phyloP scores from a whole-genome alignment of 2,797 vertebrate genomes.

The Serranus cabrilla region DNA sequence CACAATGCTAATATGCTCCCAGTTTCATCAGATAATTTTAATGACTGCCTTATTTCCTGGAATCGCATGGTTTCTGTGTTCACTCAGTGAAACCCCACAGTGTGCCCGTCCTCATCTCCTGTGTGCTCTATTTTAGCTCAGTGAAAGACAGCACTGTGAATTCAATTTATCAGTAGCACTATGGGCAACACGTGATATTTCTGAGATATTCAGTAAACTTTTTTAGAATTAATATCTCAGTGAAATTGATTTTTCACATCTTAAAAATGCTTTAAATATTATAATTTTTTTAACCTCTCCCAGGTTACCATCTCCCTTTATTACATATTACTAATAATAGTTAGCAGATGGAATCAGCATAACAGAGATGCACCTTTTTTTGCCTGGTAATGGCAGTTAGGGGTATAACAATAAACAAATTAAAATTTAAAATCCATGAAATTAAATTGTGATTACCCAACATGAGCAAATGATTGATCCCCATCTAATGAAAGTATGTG shows the following conservation, averaged over 20 bases:
- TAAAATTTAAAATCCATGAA: constrained; percentile 81
- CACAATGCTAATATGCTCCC: constrained; percentile 43
- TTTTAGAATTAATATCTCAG: background rate
- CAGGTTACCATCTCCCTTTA: constrained; percentile 18
- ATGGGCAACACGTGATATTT: constrained; percentile 1
- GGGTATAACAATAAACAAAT: constrained; percentile 79
- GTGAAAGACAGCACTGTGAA: constrained; percentile 39
- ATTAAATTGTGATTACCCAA: constrained; percentile 79
- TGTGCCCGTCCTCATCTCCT: constrained; percentile 23
- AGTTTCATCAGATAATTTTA: constrained; percentile 57
- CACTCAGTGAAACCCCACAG: constrained; percentile 51
- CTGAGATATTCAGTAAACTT: background rate
- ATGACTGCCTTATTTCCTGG: constrained; percentile 59
- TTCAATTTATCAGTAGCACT: constrained; percentile 13
- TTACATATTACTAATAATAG: constrained; percentile 54
- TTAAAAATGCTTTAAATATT: constrained; percentile 17
- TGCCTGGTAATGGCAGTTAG: constrained; percentile 71
- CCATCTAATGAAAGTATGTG: constrained; percentile 70
- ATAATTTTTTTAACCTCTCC: background rate
- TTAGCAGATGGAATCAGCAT: constrained; percentile 61
- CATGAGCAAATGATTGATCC: constrained; percentile 79
- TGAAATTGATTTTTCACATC: constrained; percentile 13
- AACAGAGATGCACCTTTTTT: constrained; percentile 44
- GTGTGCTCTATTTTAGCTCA: constrained; percentile 38
- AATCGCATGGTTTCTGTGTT: constrained; percentile 48